A percentile compares a stretch with the other conserved stretches of the same genome.
Evolutionary conservation across 2,113 vertebrate species (phyloP).

Genomic region (Nyctereutes procyonoides): DNA sequence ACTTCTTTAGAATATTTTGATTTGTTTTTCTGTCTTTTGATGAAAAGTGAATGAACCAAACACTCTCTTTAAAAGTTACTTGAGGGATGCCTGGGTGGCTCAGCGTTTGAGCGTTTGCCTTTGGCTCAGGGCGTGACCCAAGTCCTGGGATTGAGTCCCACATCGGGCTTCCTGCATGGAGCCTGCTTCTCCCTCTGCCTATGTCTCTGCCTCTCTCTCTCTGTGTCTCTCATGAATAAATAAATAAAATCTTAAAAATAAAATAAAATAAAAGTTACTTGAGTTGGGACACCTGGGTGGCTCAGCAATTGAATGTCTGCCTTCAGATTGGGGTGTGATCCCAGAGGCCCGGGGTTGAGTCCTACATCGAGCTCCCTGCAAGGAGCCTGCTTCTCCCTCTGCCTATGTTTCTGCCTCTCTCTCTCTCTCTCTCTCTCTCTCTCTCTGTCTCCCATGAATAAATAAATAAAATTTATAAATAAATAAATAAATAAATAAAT

Average conservation of each 20-base stretch:
- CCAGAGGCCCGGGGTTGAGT: background rate
- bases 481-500: background rate
- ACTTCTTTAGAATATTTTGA: background rate
- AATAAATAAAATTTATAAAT: too few relatives aligned
- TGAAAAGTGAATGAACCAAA: background rate
- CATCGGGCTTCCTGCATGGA: background rate
- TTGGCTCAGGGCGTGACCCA: background rate
- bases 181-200: background rate
- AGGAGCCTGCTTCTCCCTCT: background rate
- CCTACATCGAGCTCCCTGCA: fast-evolving
- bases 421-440: too few relatives aligned
- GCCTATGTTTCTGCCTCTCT: background rate
- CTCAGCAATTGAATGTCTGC: background rate
- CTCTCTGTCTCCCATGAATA: too few relatives aligned
- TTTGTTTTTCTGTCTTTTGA: background rate
- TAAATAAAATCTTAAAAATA: too few relatives aligned
- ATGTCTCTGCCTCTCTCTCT: background rate
- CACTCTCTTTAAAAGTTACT: background rate
- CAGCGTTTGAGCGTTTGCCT: background rate
- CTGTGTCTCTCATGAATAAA: background rate
- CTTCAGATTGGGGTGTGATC: background rate
- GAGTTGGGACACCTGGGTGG: background rate
- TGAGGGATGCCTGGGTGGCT: background rate
- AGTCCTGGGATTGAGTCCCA: background rate
- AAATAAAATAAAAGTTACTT: background rate